Percentiles rank a stretch among this genome's conserved stretches.
phyloP scores from a whole-genome alignment of 2,113 vertebrate genomes.

The Gasterosteus aculeatus region DNA sequence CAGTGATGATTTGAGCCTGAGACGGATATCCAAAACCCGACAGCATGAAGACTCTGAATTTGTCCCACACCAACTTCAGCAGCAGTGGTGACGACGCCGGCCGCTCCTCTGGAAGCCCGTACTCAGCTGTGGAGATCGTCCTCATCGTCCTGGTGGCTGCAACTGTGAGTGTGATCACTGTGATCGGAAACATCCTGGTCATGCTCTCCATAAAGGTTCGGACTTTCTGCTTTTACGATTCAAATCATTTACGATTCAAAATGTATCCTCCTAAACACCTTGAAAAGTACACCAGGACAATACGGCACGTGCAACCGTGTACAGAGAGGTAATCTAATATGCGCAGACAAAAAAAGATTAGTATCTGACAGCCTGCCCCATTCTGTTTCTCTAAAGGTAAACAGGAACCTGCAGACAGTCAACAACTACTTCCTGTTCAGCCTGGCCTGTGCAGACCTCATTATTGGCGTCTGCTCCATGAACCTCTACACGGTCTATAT shows the following conservation, averaged over 20 bases:
- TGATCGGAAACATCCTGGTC: slow-evolving; percentile 95
- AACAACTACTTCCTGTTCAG: slow-evolving; percentile 99
- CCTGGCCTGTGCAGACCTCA: slow-evolving; percentile 95
- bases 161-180: slow-evolving; percentile 92
- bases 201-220: slow-evolving; percentile 98
- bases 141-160: slow-evolving; percentile 93
- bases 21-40: slow-evolving; percentile 22
- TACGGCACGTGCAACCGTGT: slow-evolving; percentile 13
- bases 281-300: slow-evolving; percentile 24
- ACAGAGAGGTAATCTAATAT: slow-evolving; percentile 58
- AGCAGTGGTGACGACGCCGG: slow-evolving; percentile 17
- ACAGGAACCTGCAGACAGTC: slow-evolving; percentile 96
- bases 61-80: slow-evolving; percentile 46
- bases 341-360: slow-evolving; percentile 64
- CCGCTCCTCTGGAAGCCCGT: slow-evolving; percentile 78
- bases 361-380: slow-evolving; percentile 62
- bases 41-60: slow-evolving; percentile 71
- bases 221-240: slow-evolving; percentile 20
- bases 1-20: slow-evolving; percentile 39
- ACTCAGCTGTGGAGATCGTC: slow-evolving; percentile 87
- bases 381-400: slow-evolving; percentile 94
- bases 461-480: slow-evolving; percentile 97
- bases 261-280: slow-evolving; percentile 27
- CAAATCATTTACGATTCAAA: slow-evolving; percentile 23
- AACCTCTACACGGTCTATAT: slow-evolving; percentile 97